Base-by-base conservation (phyloP, 2,888 invertebrate species). In the Laothoe populi region DNA sequence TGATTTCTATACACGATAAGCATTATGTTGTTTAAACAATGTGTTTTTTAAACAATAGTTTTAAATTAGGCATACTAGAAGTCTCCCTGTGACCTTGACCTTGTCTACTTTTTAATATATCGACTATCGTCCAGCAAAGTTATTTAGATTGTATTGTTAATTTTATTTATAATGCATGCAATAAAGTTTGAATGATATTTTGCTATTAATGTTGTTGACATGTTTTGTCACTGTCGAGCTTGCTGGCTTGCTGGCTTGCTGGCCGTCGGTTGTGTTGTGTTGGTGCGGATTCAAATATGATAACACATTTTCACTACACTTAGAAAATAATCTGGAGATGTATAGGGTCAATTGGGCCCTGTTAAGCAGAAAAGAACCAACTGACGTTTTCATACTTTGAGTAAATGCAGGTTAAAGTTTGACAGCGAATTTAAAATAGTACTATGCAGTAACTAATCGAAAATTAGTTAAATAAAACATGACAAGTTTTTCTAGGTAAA, bases 171-270 rank as follows among this genome's bases (percentile, higher is more conserved):
- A 76, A 78, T 88, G 87, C 90, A 90, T 88, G 91, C 90, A 91
- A 91, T 90, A 91, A 88, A 84, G 73, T 81, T 84, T 74, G 78
- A 88, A 86, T 90, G 91, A 90, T 91, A 91, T 91, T 91, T 88
- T 83, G 82, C 80, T 87, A 82, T 78, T 84, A 8, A 5, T 31
- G 8, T 31, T 31, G 81, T 77, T 83, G 71, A 83, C 80, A 74
- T 85, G 81, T 75, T 83, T 82, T 83, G 78, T 84, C 78, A 86
- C 84, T 79, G 79, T 82, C 74, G 82, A 79, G 77, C 75, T 79
- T 79, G 81, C 53, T 35, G 53, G 35, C 26, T n/a, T 31, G n/a
- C n/a, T n/a, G n/a, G n/a, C n/a, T n/a, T n/a, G n/a, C n/a, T n/a
- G 49, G 31, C 49, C 35, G 35, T 53, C 10, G 10, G 16, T 38